Base-by-base conservation (phyloP, 2,888 invertebrate species). In the Caenorhabditis sinica region DNA sequence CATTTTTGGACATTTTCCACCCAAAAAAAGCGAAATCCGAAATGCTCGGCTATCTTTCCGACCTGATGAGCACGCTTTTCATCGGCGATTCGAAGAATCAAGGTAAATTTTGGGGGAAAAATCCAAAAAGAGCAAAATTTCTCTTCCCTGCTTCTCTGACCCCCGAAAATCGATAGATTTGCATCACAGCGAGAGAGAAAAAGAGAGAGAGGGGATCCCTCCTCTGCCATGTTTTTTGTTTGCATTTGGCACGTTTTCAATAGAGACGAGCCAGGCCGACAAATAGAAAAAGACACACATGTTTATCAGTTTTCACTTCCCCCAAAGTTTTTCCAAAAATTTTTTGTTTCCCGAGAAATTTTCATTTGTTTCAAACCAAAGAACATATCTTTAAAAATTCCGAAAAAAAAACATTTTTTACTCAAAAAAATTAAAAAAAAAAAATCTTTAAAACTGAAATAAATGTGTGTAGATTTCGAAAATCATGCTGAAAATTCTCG, bases 201-300 rank as follows among this genome's bases (percentile, higher is more conserved):
- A n/a, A n/a, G 11, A 49, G 49, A 49, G 17, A 49, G 5, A 1
- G 49, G 49, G 23, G 56, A 13, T 3, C 49, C 49, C 43, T 28
- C 40, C 30, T 53, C 40, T 25, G 33, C 60, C 8, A 25, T 28
- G 25, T n/a, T 17, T 69, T 71, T 66, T 75, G 43, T 71, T 79
- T 61, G 61, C 79, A 61, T 77, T 79, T 65, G 53, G 63, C 79
- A 79, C 71, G 71, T 79, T 63, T 71, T 79, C 79, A 74, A 63
- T 30, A 28, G 56, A 61, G 23, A 17, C 6, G 40, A 40, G 40
- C 40, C 40, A 6, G 13, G 40, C 33, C 33, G 33, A 36, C 33
- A 36, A 36, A 36, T 36, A 40, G 40, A 40, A n/a, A n/a, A n/a
- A n/a, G n/a, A n/a, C n/a, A n/a, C 36, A 9, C 49, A 49, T 51